Base-by-base conservation (phyloP, 2,113 vertebrate genomes). In the Hyperoodon ampullatus region DNA sequence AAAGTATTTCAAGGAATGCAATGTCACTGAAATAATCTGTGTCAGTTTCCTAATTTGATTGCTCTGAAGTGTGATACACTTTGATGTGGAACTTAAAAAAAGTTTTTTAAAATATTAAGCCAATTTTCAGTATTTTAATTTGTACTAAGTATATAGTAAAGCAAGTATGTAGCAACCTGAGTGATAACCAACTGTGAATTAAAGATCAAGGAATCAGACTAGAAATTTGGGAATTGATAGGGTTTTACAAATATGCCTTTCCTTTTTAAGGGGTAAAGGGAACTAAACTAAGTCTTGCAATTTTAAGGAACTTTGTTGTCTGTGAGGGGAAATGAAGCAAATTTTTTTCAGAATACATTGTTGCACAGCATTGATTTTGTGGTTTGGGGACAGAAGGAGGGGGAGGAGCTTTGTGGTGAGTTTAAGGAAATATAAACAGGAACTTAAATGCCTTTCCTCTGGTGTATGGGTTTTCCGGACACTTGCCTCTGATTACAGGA, bases 341-440 rank as follows among this genome's bases (percentile, higher is more conserved):
- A 94, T 90, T 78, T 88, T 87, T 95, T 97, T 58, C 88, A 97
- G 95, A 88, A 71, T 77, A 94, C 4, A 2, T 93, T 90, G 95
- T 96, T 98, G 96, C 97, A 97, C 94, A 86, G 97, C 97, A 95
- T 97, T 98, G 97, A 98, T 98, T 97, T 97, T 97, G 87, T 94
- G 90, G 96, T 93, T 97, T 97, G 33, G 47, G 61, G 93, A 93
- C 92, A 66, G 47, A 96, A 83, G 66, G 53, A 77, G 60, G 84
- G n/a, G 68, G 78, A 88, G 89, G 93, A 96, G 95, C 92, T 97
- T 95, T 97, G 96, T 96, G 97, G 97, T 96, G 63, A 97, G 63
- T 98, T 97, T 97, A 95, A 97, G 97, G 96, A 98, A 98, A 97
- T 88, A 81, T 81, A 97, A 98, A 97, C 61, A 96, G 97, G 96